These are phyloP conservation scores for Azorinus chamasolen DNA, from an alignment of 2,888 invertebrate genomes.

Conservation along the genomic window DNA sequence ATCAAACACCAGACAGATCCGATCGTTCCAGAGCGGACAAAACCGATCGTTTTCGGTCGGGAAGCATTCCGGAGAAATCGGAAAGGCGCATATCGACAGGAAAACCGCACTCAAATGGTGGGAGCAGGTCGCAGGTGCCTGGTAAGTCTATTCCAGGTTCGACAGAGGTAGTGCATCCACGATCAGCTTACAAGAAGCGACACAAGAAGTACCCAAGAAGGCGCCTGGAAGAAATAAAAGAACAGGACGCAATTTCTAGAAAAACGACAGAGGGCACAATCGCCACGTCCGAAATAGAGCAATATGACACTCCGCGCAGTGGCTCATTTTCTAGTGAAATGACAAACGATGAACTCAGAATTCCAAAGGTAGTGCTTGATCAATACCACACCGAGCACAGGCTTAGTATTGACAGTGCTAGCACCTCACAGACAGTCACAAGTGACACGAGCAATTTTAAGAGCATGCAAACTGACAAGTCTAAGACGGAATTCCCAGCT, in stretches of 20 bases:
- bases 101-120: conserved; percentile 9
- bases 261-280: conserved; percentile 56
- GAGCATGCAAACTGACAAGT: conserved; percentile 47
- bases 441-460: conserved; percentile 56
- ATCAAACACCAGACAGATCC: conserved; percentile 48
- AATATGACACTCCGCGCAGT: conserved; percentile 49
- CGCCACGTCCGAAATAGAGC: conserved; percentile 13
- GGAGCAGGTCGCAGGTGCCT: not conserved
- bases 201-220: conserved; percentile 35
- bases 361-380: conserved; percentile 39
- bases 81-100: not conserved
- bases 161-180: conserved; percentile 60
- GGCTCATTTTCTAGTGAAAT: conserved; percentile 59
- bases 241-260: conserved; percentile 70
- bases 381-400: conserved; percentile 24
- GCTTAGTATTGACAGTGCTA: conserved; percentile 48
- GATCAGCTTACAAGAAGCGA: conserved; percentile 40
- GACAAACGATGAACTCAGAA: conserved; percentile 39
- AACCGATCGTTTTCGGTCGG: conserved; percentile 1
- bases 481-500: conserved; percentile 51
- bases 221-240: conserved; percentile 67
- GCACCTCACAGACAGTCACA: conserved; percentile 29
- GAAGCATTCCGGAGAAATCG: not conserved
- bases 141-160: conserved; percentile 35
- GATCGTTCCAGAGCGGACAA: conserved; percentile 18